A percentile compares a stretch with the other conserved stretches of the same genome.
Conservation (phyloP, 1,140 invertebrate genomes). For the Brachystomella parvula region DNA sequence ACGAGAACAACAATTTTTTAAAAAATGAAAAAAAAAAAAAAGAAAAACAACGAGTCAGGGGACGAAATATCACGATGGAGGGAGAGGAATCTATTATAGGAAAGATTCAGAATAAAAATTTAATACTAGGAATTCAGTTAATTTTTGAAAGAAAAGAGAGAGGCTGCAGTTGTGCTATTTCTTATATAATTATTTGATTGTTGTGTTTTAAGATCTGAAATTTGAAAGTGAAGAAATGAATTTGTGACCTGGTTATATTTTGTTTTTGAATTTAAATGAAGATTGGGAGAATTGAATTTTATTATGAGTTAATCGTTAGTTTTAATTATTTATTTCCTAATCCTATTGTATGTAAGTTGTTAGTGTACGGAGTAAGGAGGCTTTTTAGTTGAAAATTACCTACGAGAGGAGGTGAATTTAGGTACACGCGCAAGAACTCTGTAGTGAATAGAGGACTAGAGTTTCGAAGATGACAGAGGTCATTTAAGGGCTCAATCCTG, state of each 20-base stretch:
- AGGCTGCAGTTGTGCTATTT: not conserved
- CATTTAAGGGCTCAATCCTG: not conserved
- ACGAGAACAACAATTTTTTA: too few relatives aligned
- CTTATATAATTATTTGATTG: not conserved
- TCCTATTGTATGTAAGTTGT: not conserved
- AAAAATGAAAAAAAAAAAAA: too few relatives aligned
- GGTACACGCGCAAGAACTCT: constrained; percentile 2
- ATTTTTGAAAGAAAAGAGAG: not conserved
- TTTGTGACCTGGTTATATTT: too few relatives aligned
- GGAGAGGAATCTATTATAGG: too few relatives aligned
- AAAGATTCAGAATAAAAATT: not conserved
- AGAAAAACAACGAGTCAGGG: too few relatives aligned
- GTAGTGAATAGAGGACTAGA: not conserved
- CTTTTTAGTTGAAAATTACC: not conserved
- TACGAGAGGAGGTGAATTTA: not conserved
- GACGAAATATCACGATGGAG: too few relatives aligned
- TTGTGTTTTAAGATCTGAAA: not conserved
- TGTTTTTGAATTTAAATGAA: not conserved
- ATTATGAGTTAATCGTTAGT: not conserved
- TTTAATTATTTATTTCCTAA: not conserved
- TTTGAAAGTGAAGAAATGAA: too few relatives aligned
- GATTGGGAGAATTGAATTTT: not conserved
- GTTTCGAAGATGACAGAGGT: not conserved
- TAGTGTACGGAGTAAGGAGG: not conserved
- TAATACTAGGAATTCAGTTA: not conserved